A percentile compares a stretch with the other conserved stretches of the same genome.
phyloP scores from a whole-genome alignment of 1,140 invertebrate species.

The Macrotrachela quadricornifera region DNA sequence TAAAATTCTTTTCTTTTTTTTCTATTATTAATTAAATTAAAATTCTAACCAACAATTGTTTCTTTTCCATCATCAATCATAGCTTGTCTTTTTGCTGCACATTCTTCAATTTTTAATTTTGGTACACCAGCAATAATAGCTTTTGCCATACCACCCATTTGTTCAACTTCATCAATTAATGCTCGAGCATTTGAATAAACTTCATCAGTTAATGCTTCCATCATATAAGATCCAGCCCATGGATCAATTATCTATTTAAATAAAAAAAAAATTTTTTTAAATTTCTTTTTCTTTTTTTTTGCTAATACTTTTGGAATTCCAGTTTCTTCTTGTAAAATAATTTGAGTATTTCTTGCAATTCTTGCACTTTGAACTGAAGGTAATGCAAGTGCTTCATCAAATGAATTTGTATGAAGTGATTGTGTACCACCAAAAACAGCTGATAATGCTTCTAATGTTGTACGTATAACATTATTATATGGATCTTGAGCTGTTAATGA shows the following conservation, averaged over 20 bases:
- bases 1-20: too few species aligned
- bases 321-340: conserved; percentile 45
- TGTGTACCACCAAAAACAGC: conserved; percentile 47
- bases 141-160: conserved; percentile 45
- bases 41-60: conserved; percentile 44
- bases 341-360: conserved; percentile 45
- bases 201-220: conserved; percentile 41
- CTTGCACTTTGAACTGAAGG: conserved; percentile 41
- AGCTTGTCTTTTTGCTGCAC: conserved; percentile 42
- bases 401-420: conserved; percentile 44
- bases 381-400: conserved; percentile 43
- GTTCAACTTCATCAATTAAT: conserved; percentile 39
- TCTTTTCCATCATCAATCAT: conserved; percentile 40
- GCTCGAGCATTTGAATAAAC: conserved; percentile 36
- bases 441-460: conserved; percentile 42
- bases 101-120: conserved; percentile 44
- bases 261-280: conserved; percentile 1
- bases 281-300: background rate
- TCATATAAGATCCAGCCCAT: conserved; percentile 46
- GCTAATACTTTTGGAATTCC: conserved; percentile 41
- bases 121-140: conserved; percentile 44
- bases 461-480: conserved; percentile 44
- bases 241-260: conserved; percentile 39
- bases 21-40: too few species aligned
- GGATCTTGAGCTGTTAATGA: conserved; percentile 46